Base-by-base conservation (phyloP, 2,797 vertebrate species). In the Syndactyla subalaris region DNA sequence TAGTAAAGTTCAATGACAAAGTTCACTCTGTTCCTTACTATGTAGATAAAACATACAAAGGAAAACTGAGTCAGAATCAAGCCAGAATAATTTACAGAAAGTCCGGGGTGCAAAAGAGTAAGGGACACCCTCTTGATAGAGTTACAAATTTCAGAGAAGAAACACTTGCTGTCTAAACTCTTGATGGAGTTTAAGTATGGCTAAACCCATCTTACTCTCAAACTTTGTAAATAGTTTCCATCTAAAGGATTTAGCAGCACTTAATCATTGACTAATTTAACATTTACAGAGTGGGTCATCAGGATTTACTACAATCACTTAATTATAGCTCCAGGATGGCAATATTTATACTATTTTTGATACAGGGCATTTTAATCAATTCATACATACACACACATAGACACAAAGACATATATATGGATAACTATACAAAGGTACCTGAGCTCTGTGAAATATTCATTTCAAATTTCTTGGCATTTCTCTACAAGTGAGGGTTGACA, bases 331-430 rank as follows among this genome's bases (percentile, higher is more conserved):
- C 19, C 15, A 72, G 21, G 19, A 45, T 24, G 7, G 29, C 24
- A 80, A 52, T 52, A 66, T 26, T 73, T 59, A 30, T 29, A 15
- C 20, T 29, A 8, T 7, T 52, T 6, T 34, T 39, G 24, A 21
- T 52, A 46, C 7, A 52, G 29, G 8, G 13, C 8, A 67, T 52
- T 52, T 52, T 34, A 34, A 46, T 52, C 24, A 45, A 73, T 66
- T 52, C 9, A 17, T 20, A 46, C 0, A 0, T 59, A 22, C 11
- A 36, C 0, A 0, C 38, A 52, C n/a, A 30, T 30, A 58, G 49
- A 30, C 15, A 66, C 32, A n/a, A 16, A n/a, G 15, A 27, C 34
- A 39, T 45, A 62, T 12, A n/a, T 21, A n/a, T 21, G 29, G n/a
- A 34, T 39, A 65, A 38, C 17, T 48, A 19, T 72, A 29, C 8